Conservation (phyloP, 1,140 invertebrate genomes). For the Ctenoplectra terminalis region DNA sequence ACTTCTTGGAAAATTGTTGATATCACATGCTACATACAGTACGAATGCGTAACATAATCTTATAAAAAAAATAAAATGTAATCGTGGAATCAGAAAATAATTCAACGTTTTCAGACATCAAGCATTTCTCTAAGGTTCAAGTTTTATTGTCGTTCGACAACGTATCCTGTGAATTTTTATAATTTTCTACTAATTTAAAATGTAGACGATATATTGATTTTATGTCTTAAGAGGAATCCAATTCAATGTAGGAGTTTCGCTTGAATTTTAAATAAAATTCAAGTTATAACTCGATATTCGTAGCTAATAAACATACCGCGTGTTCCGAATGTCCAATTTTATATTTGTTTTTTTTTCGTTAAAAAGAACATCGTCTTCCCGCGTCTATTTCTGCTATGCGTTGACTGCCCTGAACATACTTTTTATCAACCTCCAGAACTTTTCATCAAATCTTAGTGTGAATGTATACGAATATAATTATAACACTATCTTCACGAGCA, state of each 20-base stretch:
- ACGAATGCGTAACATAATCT: neutral
- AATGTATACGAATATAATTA: neutral
- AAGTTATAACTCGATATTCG: neutral
- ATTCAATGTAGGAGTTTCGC: neutral
- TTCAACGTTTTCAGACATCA: neutral
- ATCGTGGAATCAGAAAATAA: neutral
- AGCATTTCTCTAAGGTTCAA: neutral
- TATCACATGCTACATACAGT: neutral
- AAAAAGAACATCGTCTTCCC: conserved; percentile 25
- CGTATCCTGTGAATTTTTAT: neutral
- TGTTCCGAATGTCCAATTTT: conserved; percentile 16
- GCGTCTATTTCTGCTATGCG: conserved; percentile 14
- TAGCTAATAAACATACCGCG: neutral
- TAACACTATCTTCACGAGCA: neutral
- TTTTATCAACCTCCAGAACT: neutral
- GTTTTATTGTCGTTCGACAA: neutral
- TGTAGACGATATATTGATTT: neutral
- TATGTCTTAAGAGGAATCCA: neutral
- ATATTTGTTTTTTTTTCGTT: neutral
- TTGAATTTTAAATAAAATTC: conserved; percentile 9
- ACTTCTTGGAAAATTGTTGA: neutral
- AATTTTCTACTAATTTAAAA: neutral
- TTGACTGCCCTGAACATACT: conserved; percentile 17
- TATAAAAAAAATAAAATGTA: neutral
- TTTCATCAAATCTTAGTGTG: neutral